These are phyloP conservation scores for Engraulis encrasicolus DNA, from an alignment of 2,113 vertebrate genomes.

Conservation along the genomic window DNA sequence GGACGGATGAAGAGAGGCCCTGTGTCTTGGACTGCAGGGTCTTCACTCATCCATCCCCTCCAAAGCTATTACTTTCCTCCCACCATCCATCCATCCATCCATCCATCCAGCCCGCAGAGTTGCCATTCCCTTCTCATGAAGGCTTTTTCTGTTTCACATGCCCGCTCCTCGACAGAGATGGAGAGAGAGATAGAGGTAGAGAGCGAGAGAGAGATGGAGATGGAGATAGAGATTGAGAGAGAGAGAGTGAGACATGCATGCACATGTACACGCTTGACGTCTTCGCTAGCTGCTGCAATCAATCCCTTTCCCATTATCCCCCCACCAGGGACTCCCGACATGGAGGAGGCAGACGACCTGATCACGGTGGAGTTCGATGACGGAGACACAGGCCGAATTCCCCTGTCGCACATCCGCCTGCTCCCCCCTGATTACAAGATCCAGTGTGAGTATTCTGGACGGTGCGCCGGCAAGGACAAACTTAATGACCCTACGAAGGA, in stretches of 20 bases:
- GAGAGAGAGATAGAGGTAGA: too few relatives aligned
- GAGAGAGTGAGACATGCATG: too few relatives aligned
- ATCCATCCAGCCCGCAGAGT: background rate
- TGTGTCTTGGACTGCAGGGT: conserved; percentile 27
- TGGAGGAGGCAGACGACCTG: conserved; percentile 89
- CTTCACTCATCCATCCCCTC: background rate
- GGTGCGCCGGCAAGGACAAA: conserved; percentile 12
- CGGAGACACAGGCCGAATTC: conserved; percentile 94
- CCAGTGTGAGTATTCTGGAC: conserved; percentile 84
- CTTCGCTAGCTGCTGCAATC: background rate
- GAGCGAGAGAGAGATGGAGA: too few relatives aligned
- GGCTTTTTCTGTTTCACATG: conserved; percentile 28
- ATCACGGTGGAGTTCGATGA: conserved; percentile 98
- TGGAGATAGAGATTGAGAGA: too few relatives aligned
- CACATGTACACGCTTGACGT: conserved; percentile 15
- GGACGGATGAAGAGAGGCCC: conserved; percentile 45
- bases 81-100: background rate
- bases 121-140: conserved; percentile 12
- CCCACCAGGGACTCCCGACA: conserved; percentile 84
- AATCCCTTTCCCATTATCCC: conserved; percentile 12
- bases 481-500: conserved; percentile 12
- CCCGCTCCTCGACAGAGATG: conserved; percentile 14
- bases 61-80: background rate
- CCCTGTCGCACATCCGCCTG: conserved; percentile 93
- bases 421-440: conserved; percentile 98